These are phyloP conservation scores for Sarotherodon lohbergeri DNA, from an alignment of 2,113 vertebrate genomes.

Conservation along the genomic window DNA sequence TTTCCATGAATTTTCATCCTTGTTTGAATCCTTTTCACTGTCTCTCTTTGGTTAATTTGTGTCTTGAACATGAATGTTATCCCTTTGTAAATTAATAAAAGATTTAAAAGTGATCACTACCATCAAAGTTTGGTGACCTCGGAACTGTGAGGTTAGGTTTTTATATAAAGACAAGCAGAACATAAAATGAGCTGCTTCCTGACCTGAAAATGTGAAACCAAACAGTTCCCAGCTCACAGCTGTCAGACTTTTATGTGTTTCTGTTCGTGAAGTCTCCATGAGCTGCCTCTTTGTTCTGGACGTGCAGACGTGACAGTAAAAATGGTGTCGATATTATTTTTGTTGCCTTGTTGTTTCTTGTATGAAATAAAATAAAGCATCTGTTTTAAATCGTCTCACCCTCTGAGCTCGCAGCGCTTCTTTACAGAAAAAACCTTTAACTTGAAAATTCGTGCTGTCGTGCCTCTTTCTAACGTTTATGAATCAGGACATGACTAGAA, in stretches of 20 bases:
- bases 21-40: background rate
- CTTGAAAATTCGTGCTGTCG: background rate
- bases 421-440: background rate
- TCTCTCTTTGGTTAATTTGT: conserved; percentile 7
- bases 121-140: conserved; percentile 4
- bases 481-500: background rate
- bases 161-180: background rate
- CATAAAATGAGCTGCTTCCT: background rate
- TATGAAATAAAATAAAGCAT: conserved; percentile 53
- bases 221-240: conserved; percentile 28
- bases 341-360: conserved; percentile 25
- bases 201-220: background rate
- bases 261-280: conserved; percentile 14
- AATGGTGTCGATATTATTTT: background rate
- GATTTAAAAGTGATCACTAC: background rate
- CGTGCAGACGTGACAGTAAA: background rate
- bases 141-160: conserved; percentile 28
- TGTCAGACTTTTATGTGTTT: background rate
- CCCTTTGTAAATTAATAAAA: background rate
- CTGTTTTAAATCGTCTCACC: background rate
- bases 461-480: background rate
- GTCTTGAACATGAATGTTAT: background rate
- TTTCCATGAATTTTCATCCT: conserved; percentile 16
- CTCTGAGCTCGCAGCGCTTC: background rate
- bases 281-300: background rate